Base-by-base conservation (phyloP, 2,888 invertebrate species). In the Idaea biselata region DNA sequence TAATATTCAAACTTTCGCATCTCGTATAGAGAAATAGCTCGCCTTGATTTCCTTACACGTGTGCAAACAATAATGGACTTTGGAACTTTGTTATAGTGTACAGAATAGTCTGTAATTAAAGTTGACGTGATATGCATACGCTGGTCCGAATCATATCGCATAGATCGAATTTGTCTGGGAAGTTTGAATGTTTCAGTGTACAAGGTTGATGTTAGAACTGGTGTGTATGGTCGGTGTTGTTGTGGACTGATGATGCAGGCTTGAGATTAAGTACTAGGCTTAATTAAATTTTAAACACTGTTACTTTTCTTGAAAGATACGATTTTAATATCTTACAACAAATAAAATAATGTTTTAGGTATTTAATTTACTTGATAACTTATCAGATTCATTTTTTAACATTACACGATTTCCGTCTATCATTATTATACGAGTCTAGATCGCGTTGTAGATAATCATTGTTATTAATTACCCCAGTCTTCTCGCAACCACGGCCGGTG, bases 131-230 rank as follows among this genome's bases (percentile, higher is more conserved):
- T 73, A 74, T 78, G 80, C 79, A 85, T 81, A 72, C 75, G 71
- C 70, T 70, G 80, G 83, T 83, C 84, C 81, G 83, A 86, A 84
- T 87, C 79, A 76, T 75, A 77, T 78, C 77, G 79, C 78, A 72
- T 74, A 84, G 88, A 91, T 91, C 89, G 91, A 90, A 90, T 89
- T 88, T 87, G 91, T 92, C 91, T 92, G 90, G 90, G 85, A 92
- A 92, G 91, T 92, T 92, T 89, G 88, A 87, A 89, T 88, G 90
- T 85, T 88, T 86, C 85, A 81, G 80, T 86, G 82, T 75, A 81
- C 76, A 76, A 74, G 76, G 72, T 73, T 75, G 80, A 83, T 83
- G 85, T 83, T 80, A 80, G 80, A 83, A 81, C 79, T 80, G 75
- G 78, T 74, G 79, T 81, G 72, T 80, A 78, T 76, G 75, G 72